A percentile compares a stretch with the other conserved stretches of the same genome.
Evolutionary conservation across 2,888 invertebrate genomes (phyloP).

Genomic region (Galerucella nymphaeae): DNA sequence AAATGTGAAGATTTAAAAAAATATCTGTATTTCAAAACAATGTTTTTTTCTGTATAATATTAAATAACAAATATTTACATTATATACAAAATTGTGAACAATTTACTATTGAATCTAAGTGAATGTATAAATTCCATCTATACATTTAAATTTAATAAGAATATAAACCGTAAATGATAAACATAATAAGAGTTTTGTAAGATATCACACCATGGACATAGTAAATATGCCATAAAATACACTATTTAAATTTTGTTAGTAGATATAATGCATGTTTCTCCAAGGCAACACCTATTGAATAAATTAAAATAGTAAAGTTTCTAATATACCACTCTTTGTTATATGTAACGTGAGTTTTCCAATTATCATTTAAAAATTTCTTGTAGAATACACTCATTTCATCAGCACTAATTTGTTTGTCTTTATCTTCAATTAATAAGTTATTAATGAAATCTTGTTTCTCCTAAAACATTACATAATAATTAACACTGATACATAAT

Average conservation of each 20-base stretch:
- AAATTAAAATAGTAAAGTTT: conserved; percentile 74
- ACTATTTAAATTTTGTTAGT: conserved; percentile 20
- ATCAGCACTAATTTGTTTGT: conserved; percentile 76
- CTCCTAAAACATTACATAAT: conserved; percentile 65
- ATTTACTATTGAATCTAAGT: not conserved
- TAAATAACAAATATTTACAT: conserved; percentile 2
- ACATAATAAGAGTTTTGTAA: no score
- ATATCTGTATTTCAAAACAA: not conserved
- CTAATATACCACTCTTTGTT: conserved; percentile 87
- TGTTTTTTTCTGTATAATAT: not conserved
- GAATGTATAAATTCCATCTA: no score
- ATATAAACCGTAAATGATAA: no score
- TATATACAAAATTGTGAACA: not conserved
- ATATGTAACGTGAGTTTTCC: conserved; percentile 78
- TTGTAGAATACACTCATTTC: conserved; percentile 92
- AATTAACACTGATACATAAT: conserved; percentile 14
- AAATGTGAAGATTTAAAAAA: not conserved
- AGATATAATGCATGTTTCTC: conserved; percentile 51
- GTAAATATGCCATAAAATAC: not conserved
- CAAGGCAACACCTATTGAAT: conserved; percentile 73
- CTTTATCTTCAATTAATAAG: conserved; percentile 56
- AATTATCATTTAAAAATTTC: conserved; percentile 84
- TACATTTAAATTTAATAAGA: no score
- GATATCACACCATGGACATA: no score
- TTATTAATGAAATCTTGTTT: conserved; percentile 68